Conservation (phyloP, 2,113 vertebrate genomes). For the Urocynchramus pylzowi region DNA sequence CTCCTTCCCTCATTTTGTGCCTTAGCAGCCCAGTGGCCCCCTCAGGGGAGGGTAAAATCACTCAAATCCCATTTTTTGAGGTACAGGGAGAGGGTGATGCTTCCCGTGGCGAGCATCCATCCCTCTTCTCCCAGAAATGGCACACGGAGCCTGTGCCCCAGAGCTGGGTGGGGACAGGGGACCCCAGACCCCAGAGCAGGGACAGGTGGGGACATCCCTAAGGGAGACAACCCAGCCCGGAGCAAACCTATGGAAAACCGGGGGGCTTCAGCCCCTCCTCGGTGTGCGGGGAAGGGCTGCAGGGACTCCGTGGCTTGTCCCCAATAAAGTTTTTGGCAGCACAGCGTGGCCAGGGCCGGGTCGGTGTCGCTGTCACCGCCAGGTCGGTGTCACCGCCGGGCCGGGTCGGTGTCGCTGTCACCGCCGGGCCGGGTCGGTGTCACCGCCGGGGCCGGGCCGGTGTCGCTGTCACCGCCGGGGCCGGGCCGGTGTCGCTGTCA, state of each 20-base stretch:
- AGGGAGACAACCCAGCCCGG: not conserved
- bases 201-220: too few species aligned
- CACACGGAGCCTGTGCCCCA: not conserved
- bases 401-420: too few species aligned
- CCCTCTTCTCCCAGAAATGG: rapidly evolving
- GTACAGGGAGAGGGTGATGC: rapidly evolving
- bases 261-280: too few species aligned
- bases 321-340: not conserved
- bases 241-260: not conserved
- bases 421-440: too few species aligned
- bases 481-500: too few species aligned
- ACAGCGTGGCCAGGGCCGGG: not conserved
- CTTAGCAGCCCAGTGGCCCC: not conserved
- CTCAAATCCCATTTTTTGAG: not conserved
- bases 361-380: not conserved
- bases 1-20: not conserved
- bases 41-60: rapidly evolving
- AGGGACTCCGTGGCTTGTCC: not conserved
- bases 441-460: not conserved
- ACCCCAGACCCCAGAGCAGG: not conserved
- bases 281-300: not conserved
- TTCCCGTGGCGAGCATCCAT: rapidly evolving
- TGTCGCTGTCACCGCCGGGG: not conserved
- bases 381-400: too few species aligned
- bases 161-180: not conserved